These are phyloP conservation scores for Podiceps cristatus DNA, from an alignment of 2,113 vertebrate species.

Conservation along the genomic window DNA sequence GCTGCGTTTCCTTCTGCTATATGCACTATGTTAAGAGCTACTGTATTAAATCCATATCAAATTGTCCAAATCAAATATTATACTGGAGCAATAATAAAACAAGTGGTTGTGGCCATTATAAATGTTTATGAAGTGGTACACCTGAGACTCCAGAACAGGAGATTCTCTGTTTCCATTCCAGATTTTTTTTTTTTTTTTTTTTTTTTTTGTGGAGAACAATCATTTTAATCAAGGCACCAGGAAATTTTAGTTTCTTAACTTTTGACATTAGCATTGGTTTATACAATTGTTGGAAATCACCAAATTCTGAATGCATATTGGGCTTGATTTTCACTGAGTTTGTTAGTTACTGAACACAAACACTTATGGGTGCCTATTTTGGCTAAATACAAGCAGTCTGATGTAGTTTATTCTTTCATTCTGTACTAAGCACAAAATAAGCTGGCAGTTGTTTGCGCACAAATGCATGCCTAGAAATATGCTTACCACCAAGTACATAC, in stretches of 20 bases:
- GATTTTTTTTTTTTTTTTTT: neutral
- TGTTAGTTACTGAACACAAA: neutral
- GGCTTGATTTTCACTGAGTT: neutral
- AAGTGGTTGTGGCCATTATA: neutral
- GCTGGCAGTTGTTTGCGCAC: neutral
- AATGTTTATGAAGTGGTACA: neutral
- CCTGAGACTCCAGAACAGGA: neutral
- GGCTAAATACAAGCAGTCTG: neutral
- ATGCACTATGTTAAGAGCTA: neutral
- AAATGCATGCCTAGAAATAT: neutral
- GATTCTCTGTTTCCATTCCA: neutral
- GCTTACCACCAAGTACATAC: neutral
- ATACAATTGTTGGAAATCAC: neutral
- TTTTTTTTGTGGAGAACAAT: neutral
- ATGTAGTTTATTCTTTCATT: neutral
- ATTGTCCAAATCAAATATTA: conserved; percentile 3
- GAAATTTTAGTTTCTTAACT: neutral
- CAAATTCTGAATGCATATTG: neutral
- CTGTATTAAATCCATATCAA: neutral
- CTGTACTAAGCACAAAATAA: neutral
- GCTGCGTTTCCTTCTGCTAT: neutral
- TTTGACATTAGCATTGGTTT: neutral
- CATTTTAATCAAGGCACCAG: neutral
- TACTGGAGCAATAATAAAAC: neutral
- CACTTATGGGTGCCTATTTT: neutral